Evolutionary conservation across 2,113 vertebrate species (phyloP).

Genomic region (Pseudorasbora parva): DNA sequence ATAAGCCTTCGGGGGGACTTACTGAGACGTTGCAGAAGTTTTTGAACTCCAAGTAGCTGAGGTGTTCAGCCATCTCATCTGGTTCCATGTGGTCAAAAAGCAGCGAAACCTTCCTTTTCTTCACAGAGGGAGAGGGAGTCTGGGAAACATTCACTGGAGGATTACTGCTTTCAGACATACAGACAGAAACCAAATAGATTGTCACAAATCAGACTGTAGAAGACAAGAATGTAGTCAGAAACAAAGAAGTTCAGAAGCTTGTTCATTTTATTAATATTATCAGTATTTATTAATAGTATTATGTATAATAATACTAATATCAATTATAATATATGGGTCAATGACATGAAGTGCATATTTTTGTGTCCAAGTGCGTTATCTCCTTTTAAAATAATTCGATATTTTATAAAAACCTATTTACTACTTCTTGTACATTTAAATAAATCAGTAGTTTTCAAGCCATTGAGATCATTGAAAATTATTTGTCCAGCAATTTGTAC

Average conservation of each 20-base stretch:
- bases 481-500: too few relatives aligned
- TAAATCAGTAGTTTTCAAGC: too few relatives aligned
- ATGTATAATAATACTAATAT: too few relatives aligned
- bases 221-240: neutral
- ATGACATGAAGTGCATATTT: too few relatives aligned
- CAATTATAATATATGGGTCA: too few relatives aligned
- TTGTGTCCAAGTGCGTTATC: too few relatives aligned
- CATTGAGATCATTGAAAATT: too few relatives aligned
- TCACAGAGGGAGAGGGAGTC: slow-evolving; percentile 81
- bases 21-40: slow-evolving; percentile 88
- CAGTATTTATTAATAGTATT: neutral
- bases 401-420: too few relatives aligned
- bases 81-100: slow-evolving; percentile 92
- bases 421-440: too few relatives aligned
- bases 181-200: slow-evolving; percentile 20
- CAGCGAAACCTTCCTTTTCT: slow-evolving; percentile 92
- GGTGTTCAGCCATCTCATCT: slow-evolving; percentile 84
- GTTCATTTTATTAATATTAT: neutral
- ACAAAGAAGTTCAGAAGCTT: neutral
- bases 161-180: slow-evolving; percentile 62
- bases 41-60: slow-evolving; percentile 90
- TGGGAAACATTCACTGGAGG: slow-evolving; percentile 67
- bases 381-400: too few relatives aligned
- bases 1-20: slow-evolving; percentile 57
- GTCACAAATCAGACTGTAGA: slow-evolving; percentile 12